Conservation (phyloP, 2,113 vertebrate genomes). For the Chamaetylas fuelleborni region DNA sequence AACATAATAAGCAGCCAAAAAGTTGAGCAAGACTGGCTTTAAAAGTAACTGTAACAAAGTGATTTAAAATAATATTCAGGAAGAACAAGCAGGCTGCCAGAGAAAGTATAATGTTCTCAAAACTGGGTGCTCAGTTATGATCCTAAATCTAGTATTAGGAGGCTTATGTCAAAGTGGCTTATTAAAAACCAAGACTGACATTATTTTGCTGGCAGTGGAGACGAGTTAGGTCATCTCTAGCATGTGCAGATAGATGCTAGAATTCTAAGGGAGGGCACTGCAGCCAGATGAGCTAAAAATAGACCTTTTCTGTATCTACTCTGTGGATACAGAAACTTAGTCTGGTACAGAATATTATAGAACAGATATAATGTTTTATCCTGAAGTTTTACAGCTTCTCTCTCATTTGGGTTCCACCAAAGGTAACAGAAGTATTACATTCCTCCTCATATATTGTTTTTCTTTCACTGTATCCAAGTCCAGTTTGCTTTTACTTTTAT, state of each 20-base stretch:
- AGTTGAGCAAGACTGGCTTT: not conserved
- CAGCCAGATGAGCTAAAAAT: not conserved
- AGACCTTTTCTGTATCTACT: not conserved
- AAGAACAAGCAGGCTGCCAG: not conserved
- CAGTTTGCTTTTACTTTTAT: not conserved
- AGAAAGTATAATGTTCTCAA: not conserved
- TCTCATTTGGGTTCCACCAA: not conserved
- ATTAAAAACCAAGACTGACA: not conserved
- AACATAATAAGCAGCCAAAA: not conserved
- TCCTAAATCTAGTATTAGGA: not conserved
- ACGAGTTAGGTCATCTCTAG: not conserved
- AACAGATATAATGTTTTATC: not conserved
- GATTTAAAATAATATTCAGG: not conserved
- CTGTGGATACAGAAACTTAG: not conserved
- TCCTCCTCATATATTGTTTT: not conserved
- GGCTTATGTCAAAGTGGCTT: not conserved
- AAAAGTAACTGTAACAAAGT: not conserved
- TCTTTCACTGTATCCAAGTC: not conserved
- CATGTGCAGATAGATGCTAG: not conserved
- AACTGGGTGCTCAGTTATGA: not conserved
- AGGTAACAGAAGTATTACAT: not conserved
- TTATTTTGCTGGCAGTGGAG: not conserved
- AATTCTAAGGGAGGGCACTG: not conserved
- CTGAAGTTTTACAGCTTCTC: not conserved
- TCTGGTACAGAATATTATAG: not conserved